Percentiles rank a stretch among this genome's conserved stretches.
phyloP scores from a whole-genome alignment of 2,113 vertebrate genomes.

The Pachycephala philippinensis region DNA sequence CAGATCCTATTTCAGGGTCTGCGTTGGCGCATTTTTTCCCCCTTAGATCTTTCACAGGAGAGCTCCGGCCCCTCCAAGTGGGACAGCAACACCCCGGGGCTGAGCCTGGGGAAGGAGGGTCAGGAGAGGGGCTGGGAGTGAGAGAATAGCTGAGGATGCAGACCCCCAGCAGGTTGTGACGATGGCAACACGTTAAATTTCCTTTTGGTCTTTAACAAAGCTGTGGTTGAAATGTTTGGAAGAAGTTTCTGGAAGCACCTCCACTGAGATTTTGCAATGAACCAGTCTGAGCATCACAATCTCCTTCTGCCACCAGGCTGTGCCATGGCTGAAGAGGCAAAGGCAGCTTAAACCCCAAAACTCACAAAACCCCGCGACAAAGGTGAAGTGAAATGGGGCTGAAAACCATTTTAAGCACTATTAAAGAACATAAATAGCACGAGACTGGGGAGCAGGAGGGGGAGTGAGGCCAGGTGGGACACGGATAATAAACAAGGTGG shows the following conservation, averaged over 20 bases:
- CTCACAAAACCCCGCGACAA: not conserved
- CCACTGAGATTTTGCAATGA: not conserved
- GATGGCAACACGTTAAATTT: rapidly evolving
- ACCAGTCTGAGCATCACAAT: not conserved
- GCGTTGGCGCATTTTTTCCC: not conserved
- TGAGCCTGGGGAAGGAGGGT: not conserved
- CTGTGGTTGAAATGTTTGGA: not conserved
- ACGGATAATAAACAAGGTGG: not conserved
- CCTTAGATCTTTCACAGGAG: not conserved
- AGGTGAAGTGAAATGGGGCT: not conserved
- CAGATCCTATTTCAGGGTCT: constrained; percentile 32
- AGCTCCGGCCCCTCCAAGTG: not conserved
- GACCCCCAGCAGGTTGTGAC: not conserved
- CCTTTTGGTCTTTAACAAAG: not conserved
- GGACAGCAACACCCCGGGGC: not conserved
- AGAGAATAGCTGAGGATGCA: not conserved
- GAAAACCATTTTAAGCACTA: not conserved
- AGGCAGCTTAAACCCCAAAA: not conserved
- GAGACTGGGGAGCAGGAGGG: not conserved
- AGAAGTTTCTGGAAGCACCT: not conserved
- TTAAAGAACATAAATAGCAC: not conserved
- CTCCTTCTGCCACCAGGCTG: not conserved
- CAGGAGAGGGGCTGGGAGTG: not conserved
- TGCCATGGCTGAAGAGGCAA: not conserved
- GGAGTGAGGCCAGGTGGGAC: not conserved